Base-by-base conservation (phyloP, 2,113 vertebrate species). In the Tragelaphus scriptus region DNA sequence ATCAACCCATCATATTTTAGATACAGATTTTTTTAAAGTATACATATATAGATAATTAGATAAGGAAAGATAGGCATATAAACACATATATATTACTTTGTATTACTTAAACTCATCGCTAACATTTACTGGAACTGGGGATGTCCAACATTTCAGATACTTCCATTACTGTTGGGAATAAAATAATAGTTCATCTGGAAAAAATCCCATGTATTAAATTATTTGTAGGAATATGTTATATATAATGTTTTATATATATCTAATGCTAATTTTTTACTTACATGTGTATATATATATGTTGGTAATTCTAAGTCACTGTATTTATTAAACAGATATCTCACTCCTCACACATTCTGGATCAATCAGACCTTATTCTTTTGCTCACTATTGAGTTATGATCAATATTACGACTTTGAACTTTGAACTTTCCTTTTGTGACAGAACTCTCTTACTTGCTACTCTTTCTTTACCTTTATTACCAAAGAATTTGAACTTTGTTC, bases 371-470 rank as follows among this genome's bases (percentile, higher is more conserved):
- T 93, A 85, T 55, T 77, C 44, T 96, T 91, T 92, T 81, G 16
- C 32, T 97, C 87, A 90, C 40, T 19, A 25, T 61, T 40, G 40
- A 30, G 59, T 80, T 63, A 81, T 7, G 5, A 44, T 96, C 96
- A 89, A 93, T 97, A 90, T 55, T 93, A 95, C 21, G 71, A 97
- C 61, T 93, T 91, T 44, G 49, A 96, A 96, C 63, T 91, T 92
- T 80, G 40, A 95, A 92, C 71, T 87, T 94, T 93, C 53, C 47
- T 17, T 61, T 25, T 80, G 55, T 56, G 53, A 91, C 28, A 91
- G 44, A 94, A 82, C 44, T 15, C 53, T 58, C 12, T 7, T 79
- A 82, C 36, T 65, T 86, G 63, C 25, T 8, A 65, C 56, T 44
- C 32, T 77, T 91, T 36, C 26, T 75, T 7, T 23, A 3, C 32